phyloP scores from a whole-genome alignment of 2,888 invertebrate genomes.

The Zhuqinia jingwanae region DNA sequence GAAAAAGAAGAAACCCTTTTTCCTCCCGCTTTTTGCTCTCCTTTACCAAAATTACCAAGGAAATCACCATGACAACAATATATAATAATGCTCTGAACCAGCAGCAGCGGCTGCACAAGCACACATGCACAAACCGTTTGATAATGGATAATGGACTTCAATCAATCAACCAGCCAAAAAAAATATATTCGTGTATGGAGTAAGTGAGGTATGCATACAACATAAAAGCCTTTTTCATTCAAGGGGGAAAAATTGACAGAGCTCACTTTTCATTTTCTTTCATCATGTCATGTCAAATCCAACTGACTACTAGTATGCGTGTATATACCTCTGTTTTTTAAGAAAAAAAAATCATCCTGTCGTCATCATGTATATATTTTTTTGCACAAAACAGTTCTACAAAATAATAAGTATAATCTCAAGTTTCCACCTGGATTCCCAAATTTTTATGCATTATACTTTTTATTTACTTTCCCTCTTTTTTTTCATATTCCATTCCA shows the following conservation, averaged over 20 bases:
- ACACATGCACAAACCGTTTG: not conserved
- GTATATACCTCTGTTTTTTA: constrained; percentile 20
- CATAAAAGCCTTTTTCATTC: constrained; percentile 6
- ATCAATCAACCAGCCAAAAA: constrained; percentile 54
- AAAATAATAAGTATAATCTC: constrained; percentile 57
- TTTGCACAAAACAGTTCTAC: not conserved
- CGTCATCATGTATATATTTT: not conserved
- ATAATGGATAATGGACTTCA: constrained; percentile 65
- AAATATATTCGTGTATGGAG: not conserved
- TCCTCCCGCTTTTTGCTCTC: not conserved
- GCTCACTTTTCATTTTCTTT: constrained; percentile 64
- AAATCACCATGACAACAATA: not conserved
- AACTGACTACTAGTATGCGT: constrained; percentile 1
- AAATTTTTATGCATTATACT: constrained; percentile 37
- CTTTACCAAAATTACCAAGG: not conserved
- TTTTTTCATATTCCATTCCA: not conserved
- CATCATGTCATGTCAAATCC: constrained; percentile 46
- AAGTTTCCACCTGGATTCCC: constrained; percentile 73
- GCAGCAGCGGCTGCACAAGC: not conserved
- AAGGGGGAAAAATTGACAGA: constrained; percentile 52
- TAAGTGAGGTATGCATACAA: not conserved
- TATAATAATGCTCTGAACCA: not conserved
- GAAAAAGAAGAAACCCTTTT: constrained; percentile 10
- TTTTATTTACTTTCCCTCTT: too few species aligned
- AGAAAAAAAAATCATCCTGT: constrained; percentile 7